Evolutionary conservation across 2,113 vertebrate genomes (phyloP), one percentile per base, ranked within the genome.

Genomic region (Oncorhynchus gorbuscha): DNA sequence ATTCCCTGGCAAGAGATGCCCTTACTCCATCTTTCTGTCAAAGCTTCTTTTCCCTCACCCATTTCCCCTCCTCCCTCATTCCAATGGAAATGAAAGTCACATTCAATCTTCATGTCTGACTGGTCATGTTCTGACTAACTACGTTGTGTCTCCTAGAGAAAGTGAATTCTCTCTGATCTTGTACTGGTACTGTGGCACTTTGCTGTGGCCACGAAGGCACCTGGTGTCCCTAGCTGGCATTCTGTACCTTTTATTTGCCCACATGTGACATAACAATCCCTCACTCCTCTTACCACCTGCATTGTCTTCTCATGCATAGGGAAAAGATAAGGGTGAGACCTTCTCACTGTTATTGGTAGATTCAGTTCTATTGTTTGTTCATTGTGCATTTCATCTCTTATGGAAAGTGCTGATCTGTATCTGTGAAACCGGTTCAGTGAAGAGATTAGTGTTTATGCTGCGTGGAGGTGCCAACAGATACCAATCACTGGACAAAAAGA

Each of bases 351-450:
- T 89, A 75, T 86, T 79, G 77, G 85, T 85, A 35, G 35, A 72
- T 45, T 61, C 39, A 45, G 39, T 45, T 39, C 55, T 26, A 73
- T 22, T 48, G 48, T 87, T 84, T 90, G 80, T 88, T 86, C 81
- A 80, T 75, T 24, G 39, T 78, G 58, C 69, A 68, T 82, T 67
- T 71, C 71, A 76, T 76, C 71, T 70, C n/a, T 58, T 67, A n/a
- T 78, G 74, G 71, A 89, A 89, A 89, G 76, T 87, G 87, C 85
- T 84, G 86, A 88, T 72, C 71, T 71, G 69, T 76, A 71, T 39
- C 35, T 39, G 39, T 39, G 39, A 81, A 76, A 59, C 77, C 51
- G 49, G 69, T 51, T 49, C 66, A 66, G 48, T 62, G 68, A 76
- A 55, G 62, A 68, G 70, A 86, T 82, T 75, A 82, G 69, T 75